Conservation (phyloP, 2,113 vertebrate genomes). For the Acrocephalus arundinaceus region DNA sequence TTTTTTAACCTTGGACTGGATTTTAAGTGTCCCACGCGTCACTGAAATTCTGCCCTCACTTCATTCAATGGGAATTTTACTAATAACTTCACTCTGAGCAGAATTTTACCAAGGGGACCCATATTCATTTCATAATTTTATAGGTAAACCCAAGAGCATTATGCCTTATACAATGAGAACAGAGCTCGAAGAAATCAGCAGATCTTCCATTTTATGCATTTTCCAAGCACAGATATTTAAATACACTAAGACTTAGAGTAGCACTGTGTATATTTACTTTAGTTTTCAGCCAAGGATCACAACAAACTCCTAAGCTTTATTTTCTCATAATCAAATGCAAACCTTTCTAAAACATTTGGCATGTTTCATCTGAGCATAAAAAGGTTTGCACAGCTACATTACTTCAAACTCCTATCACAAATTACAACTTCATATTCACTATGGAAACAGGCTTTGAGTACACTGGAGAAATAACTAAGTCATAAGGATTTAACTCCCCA, state of each 20-base stretch:
- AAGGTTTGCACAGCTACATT: not conserved
- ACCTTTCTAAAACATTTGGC: not conserved
- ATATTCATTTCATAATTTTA: not conserved
- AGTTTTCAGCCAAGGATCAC: not conserved
- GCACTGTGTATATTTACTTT: not conserved
- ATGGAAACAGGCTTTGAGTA: conserved; percentile 36
- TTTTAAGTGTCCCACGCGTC: not conserved
- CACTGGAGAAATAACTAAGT: conserved; percentile 56
- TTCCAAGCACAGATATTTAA: not conserved
- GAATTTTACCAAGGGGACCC: not conserved
- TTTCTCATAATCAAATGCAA: not conserved
- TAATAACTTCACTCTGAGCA: not conserved
- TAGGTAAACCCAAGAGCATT: not conserved
- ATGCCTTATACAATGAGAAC: not conserved
- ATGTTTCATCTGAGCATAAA: not conserved
- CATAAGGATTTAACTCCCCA: conserved; percentile 7
- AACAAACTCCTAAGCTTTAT: not conserved
- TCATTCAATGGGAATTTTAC: not conserved
- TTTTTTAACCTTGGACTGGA: not conserved
- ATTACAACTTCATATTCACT: not conserved
- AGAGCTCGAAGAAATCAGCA: not conserved
- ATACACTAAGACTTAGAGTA: not conserved
- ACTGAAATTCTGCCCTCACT: not conserved
- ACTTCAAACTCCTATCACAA: not conserved
- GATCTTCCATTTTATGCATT: not conserved